Evolutionary conservation across 1,140 invertebrate species (phyloP), one percentile per base, ranked within the genome.

Genomic region (Drosophila tani): DNA sequence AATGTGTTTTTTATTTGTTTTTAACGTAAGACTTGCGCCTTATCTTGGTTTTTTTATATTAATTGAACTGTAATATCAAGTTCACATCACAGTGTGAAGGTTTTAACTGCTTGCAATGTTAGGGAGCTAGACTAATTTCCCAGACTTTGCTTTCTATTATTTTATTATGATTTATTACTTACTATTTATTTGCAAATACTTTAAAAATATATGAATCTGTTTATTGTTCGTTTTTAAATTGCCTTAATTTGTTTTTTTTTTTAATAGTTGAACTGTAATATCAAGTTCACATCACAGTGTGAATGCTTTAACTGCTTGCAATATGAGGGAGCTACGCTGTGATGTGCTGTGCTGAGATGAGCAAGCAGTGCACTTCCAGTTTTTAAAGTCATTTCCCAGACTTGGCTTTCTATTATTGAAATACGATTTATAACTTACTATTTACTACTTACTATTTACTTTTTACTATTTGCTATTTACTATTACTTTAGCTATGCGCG

Each of bases 401-500:
- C 47, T 21, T 43, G 17, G 5, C 32, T 59, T 60, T 24, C 21
- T 15, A 62, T 40, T 38, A 19, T 21, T 15, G 1, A 8, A 43
- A 12, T 57, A 15, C 55, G 19, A 57, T 11, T 57, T 57, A 41
- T 24, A 38, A 21, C 5, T 56, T 38, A 57, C 5, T 12, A 41
- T 14, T 40, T 9, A 55, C n/a, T 19, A 38, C 4, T 17, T 32
- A 57, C n/a, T 14, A 56, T 11, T 15, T 29, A 40, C 64, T 56
- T 69, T 32, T 68, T 32, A 43, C 12, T 29, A 38, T 8, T 17
- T 8, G 43, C 27, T n/a, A 57, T 17, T n/a, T 38, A 47, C 65
- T 57, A 71, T 32, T 69, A 57, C 17, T n/a, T 32, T 35, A 24
- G 27, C 64, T 19, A 45, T 58, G 66, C 46, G 35, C 69, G 38